Conservation (phyloP, 1,140 invertebrate genomes). For the Pseudobourletiella spinata region DNA sequence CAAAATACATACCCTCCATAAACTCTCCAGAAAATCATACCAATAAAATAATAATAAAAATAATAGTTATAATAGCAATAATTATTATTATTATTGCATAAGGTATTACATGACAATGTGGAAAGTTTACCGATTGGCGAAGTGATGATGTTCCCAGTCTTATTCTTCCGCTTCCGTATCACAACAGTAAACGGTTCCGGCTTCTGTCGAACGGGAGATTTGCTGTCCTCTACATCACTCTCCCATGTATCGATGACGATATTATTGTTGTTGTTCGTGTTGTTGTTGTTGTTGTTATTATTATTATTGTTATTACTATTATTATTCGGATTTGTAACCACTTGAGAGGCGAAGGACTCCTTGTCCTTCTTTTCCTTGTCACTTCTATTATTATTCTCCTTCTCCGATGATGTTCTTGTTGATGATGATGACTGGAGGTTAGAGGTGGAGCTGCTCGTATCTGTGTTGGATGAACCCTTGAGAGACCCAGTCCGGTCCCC, state of each 20-base stretch:
- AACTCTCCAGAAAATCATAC: too few species aligned
- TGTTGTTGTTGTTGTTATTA: neutral
- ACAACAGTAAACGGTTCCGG: constrained; percentile 4
- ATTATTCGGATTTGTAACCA: neutral
- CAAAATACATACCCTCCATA: too few species aligned
- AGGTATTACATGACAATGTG: too few species aligned
- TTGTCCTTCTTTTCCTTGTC: neutral
- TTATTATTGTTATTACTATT: too few species aligned
- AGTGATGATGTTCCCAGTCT: neutral
- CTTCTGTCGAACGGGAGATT: neutral
- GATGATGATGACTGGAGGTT: too few species aligned
- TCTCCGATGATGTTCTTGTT: too few species aligned
- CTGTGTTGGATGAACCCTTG: neutral
- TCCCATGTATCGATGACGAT: neutral
- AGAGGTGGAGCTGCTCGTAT: neutral
- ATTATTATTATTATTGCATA: too few species aligned
- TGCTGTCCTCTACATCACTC: neutral
- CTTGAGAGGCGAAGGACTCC: neutral
- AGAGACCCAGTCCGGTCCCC: neutral
- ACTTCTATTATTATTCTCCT: neutral
- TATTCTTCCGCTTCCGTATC: neutral
- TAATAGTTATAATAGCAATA: too few species aligned
- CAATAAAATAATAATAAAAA: too few species aligned
- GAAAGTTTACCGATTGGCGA: neutral
- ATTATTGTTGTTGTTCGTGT: neutral